Evolutionary conservation across 2,797 vertebrate species (phyloP).

Genomic region (Rhodeus uyekii): DNA sequence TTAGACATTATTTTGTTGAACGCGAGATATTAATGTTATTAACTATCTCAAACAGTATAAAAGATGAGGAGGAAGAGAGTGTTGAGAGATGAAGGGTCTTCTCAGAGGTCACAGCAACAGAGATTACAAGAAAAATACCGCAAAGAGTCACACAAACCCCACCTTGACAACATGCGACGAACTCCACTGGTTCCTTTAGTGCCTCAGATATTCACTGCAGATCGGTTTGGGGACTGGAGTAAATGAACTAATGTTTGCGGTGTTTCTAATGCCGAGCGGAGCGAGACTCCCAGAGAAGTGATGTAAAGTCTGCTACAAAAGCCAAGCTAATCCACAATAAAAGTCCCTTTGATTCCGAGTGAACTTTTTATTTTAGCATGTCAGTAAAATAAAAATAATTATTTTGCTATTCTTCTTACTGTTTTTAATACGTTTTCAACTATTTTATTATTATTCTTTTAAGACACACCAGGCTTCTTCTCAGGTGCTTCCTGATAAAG

Average conservation of each 20-base stretch:
- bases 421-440: background rate
- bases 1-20: too few species aligned
- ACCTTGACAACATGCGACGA: background rate
- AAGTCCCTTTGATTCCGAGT: background rate
- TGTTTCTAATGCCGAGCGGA: background rate
- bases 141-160: background rate
- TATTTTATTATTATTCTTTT: background rate
- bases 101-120: conserved; percentile 29
- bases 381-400: background rate
- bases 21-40: too few species aligned
- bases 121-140: background rate
- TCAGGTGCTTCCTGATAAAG: background rate
- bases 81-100: background rate
- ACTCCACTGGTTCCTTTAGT: background rate
- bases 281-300: background rate
- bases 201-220: background rate
- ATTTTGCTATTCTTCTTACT: background rate
- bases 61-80: background rate
- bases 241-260: background rate
- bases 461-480: background rate
- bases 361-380: background rate
- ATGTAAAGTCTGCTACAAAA: background rate
- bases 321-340: background rate
- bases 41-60: background rate
- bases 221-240: background rate